Evolutionary conservation across 2,888 invertebrate species (phyloP), one percentile per base, ranked within the genome.

Genomic region (Fragum whitleyi): DNA sequence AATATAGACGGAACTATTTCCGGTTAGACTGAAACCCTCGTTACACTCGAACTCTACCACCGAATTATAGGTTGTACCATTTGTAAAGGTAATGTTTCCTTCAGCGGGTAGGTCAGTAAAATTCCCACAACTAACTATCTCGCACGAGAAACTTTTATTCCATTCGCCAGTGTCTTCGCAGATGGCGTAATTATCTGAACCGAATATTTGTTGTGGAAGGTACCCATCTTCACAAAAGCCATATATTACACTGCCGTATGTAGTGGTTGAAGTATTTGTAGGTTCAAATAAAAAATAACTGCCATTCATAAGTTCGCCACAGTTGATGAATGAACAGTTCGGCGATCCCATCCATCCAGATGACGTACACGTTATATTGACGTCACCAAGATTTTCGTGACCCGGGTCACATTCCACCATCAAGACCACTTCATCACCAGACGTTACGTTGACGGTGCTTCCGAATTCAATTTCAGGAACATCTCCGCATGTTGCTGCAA

Each of bases 21-120:
- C 76, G 0, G 1, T 7, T 32, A 70, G n/a, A 26, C 0, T 61
- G 23, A 26, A 76, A 3, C 76, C 76, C 9, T 19, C 11, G 28
- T 53, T 29, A 71, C 76, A 76, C 11, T 28, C 23, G 21, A 76
- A 39, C n/a, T 51, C 47, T 11, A 70, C 55, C 14, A 57, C 42
- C 0, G 65, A 39, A 0, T 21, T 26, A 16, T 23, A 42, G 7
- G 29, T 71, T 3, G 71, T 71, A 14, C 71, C 71, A 26, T 42
- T 55, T 6, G n/a, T 39, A 19, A 21, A 23, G 2, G 36, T n/a
- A 39, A 71, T 32, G n/a, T 16, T 36, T 1, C 57, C 47, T 19
- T 29, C 39, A 7, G n/a, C 14, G 16, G 71, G 23, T 19, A 16
- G 26, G 2, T 9, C 47, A 16, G 36, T 39, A 21, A 19, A 57